Base-by-base conservation (phyloP, 2,888 invertebrate genomes). In the Euphydryas editha region DNA sequence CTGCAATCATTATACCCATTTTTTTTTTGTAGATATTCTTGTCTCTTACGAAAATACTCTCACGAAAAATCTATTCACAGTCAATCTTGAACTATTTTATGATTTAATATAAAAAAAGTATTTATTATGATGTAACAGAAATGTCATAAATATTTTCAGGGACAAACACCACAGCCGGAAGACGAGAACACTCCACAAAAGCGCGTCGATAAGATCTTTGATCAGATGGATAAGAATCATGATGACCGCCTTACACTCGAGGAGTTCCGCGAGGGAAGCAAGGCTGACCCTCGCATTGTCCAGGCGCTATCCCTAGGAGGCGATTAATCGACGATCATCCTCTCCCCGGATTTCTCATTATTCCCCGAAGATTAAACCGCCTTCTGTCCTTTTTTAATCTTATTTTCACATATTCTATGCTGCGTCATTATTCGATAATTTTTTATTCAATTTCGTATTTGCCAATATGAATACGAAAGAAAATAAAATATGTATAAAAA, bases 171-270 rank as follows among this genome's bases (percentile, higher is more conserved):
- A 59, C 96, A 96, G 76, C 95, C 97, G 30, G 97, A 98, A 81
- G 97, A 97, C 82, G 97, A 98, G 82, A 98, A 97, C 86, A 97
- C 97, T 72, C 97, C 98, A 17, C 97, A 99, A 88, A 98, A 98
- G 87, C 95, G 99, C 83, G 99, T 99, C 73, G 99, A 99, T 93
- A 98, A 98, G 92, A 99, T 99, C 85, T 99, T 99, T 93, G 98
- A 98, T 89, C 98, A 99, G 87, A 98, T 99, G 98, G 99, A 99
- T 93, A 99, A 97, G 94, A 98, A 99, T 89, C 98, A 99, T 92
- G 99, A 99, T 90, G 98, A 99, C 91, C 95, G 97, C 79, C 94
- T 99, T 77, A 98, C 98, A 54, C 94, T 99, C 77, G 99, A 99
- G 82, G 98, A 99, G 89, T 98, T 98, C 93, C 95, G 98, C 80